Percentiles rank a stretch among this genome's conserved stretches.
These are phyloP conservation scores for Dasyurus viverrinus DNA, from an alignment of 2,113 vertebrate genomes.

Conservation along the genomic window DNA sequence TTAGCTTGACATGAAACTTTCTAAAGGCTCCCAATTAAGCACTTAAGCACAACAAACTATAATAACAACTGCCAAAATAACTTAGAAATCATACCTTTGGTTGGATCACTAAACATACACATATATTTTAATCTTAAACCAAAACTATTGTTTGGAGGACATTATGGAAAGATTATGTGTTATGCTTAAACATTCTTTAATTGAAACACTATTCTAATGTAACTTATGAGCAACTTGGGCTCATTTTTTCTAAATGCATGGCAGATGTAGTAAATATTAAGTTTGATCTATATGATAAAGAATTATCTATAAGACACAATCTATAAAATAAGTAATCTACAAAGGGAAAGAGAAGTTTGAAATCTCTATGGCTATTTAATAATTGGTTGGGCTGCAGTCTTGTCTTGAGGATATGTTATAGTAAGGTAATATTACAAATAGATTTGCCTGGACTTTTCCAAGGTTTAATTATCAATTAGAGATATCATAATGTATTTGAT, in stretches of 20 bases:
- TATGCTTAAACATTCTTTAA: slow-evolving; percentile 24
- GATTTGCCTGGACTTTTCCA: not conserved
- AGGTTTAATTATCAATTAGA: not conserved
- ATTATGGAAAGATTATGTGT: slow-evolving; percentile 62
- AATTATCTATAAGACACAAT: not conserved
- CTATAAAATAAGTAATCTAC: not conserved
- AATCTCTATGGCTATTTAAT: not conserved
- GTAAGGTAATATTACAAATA: not conserved
- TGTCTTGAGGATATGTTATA: not conserved
- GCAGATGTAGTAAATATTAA: not conserved
- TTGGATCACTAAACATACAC: slow-evolving; percentile 56
- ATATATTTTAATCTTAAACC: slow-evolving; percentile 59
- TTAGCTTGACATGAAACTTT: slow-evolving; percentile 70
- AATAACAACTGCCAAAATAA: slow-evolving; percentile 80
- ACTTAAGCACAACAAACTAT: slow-evolving; percentile 70
- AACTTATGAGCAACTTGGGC: not conserved
- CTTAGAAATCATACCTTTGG: slow-evolving; percentile 74
- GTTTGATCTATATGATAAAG: not conserved
- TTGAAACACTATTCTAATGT: slow-evolving; percentile 29
- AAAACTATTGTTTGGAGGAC: slow-evolving; percentile 73
- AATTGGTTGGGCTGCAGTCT: not conserved
- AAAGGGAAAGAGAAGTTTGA: not conserved
- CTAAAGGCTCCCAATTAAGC: slow-evolving; percentile 73
- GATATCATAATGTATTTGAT: not conserved
- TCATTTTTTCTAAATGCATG: not conserved